These are phyloP conservation scores for Drosophila bifasciata DNA, from an alignment of 1,140 invertebrate genomes.

Conservation along the genomic window DNA sequence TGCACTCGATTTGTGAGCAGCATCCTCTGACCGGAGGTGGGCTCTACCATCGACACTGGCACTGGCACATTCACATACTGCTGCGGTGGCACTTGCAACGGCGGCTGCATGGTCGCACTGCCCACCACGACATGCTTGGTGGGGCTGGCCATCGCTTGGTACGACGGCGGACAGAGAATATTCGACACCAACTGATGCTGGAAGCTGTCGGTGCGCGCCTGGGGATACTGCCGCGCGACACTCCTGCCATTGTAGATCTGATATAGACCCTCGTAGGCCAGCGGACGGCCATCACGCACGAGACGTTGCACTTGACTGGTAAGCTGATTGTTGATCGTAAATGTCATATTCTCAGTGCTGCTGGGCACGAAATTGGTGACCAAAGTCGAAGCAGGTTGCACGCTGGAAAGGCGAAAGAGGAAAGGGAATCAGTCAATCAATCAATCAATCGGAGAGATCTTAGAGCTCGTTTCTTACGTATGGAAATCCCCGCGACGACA, in stretches of 20 bases:
- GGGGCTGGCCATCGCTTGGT: constrained; percentile 92
- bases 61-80: constrained; percentile 90
- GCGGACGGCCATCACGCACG: constrained; percentile 86
- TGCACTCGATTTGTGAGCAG: constrained; percentile 90
- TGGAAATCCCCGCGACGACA: constrained; percentile 88
- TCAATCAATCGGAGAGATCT: background rate
- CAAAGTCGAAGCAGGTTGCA: constrained; percentile 88
- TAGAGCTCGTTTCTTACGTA: constrained; percentile 83
- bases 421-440: background rate
- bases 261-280: constrained; percentile 91
- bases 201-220: constrained; percentile 89
- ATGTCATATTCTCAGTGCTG: constrained; percentile 92
- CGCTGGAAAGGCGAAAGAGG: constrained; percentile 53
- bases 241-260: constrained; percentile 93
- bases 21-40: constrained; percentile 88
- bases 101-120: constrained; percentile 87
- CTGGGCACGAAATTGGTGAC: constrained; percentile 90
- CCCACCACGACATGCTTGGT: constrained; percentile 96
- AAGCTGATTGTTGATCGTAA: constrained; percentile 94
- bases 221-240: constrained; percentile 88
- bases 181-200: constrained; percentile 95
- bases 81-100: constrained; percentile 87
- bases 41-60: constrained; percentile 96
- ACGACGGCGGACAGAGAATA: constrained; percentile 94
- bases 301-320: constrained; percentile 89